Percentiles rank a stretch among this genome's conserved stretches.
Evolutionary conservation across 1,140 invertebrate species (phyloP).

Genomic region (Heliconius nattereri): DNA sequence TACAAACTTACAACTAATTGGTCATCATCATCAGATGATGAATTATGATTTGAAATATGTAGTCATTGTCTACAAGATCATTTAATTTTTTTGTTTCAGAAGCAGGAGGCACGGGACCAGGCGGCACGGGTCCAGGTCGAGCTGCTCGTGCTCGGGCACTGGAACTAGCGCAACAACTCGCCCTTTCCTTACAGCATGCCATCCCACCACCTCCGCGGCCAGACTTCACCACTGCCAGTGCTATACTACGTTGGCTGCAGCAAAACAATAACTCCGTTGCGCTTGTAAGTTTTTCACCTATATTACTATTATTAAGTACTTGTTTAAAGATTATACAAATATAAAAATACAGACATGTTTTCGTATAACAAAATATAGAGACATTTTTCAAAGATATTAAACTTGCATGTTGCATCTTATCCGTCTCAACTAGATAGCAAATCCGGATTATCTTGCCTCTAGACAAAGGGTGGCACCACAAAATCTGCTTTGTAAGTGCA

Average conservation of each 20-base stretch:
- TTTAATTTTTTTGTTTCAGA: constrained; percentile 47
- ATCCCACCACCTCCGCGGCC: constrained; percentile 77
- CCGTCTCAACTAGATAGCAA: constrained; percentile 22
- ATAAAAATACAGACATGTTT: no score
- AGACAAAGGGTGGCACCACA: constrained; percentile 22
- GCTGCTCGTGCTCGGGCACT: constrained; percentile 72
- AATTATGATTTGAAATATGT: no score
- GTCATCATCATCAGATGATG: no score
- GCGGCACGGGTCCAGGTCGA: constrained; percentile 61
- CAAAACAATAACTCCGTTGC: constrained; percentile 72
- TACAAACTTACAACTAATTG: no score
- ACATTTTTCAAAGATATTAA: constrained; percentile 8
- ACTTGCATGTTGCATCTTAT: constrained; percentile 2
- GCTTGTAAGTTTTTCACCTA: constrained; percentile 55
- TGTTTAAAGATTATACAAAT: no score
- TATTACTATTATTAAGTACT: no score
- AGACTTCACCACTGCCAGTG: constrained; percentile 79
- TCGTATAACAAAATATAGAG: neutral
- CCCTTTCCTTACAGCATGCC: constrained; percentile 74
- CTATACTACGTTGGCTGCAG: constrained; percentile 77
- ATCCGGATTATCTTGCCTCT: constrained; percentile 25
- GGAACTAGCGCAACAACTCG: constrained; percentile 77
- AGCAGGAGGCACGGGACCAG: constrained; percentile 59
- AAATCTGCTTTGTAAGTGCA: constrained; percentile 31
- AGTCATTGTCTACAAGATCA: no score